Base-by-base conservation (phyloP, 2,113 vertebrate species). In the Plecotus auritus region DNA sequence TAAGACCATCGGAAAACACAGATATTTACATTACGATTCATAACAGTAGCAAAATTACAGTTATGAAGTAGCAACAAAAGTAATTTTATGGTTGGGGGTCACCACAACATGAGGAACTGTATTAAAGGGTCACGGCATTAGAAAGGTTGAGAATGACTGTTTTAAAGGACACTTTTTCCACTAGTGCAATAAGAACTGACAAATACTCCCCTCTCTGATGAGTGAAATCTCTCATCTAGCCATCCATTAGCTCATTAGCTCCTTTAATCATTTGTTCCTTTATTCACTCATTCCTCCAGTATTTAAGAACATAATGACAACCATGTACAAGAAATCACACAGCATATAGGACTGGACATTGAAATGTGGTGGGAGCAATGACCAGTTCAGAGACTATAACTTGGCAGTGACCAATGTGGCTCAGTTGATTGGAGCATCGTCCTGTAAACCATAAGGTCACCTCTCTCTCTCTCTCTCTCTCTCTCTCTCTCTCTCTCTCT, bases 211-310 rank as follows among this genome's bases (percentile, higher is more conserved):
- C 49, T 89, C 32, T 30, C 54, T 59, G 78, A 91, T 7, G 91
- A 42, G 3, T 77, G n/a, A 83, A 90, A 40, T n/a, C 20, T 77
- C n/a, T 61, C 26, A 66, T 66, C 5, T n/a, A 74, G 20, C 23
- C 37, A 84, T 90, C 51, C 28, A 66, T 47, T 90, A 90, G 28
- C 30, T 95, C 76, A 88, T 78, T 85, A 72, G 81, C 72, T 84
- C 10, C 47, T 59, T 59, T 59, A 59, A 59, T 59, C 56, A 59
- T 59, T 59, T 10, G 9, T 59, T 94, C 49, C 47, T 47, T 87
- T 22, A 67, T 86, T 84, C 54, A 35, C 20, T 84, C 35, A 73
- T 49, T 69, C 35, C 9, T 42, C 10, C 42, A 51, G 13, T 77
- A 78, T 54, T 77, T 88, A 78, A 91, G 35, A 84, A 72, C 37